Percentiles rank a stretch among this genome's conserved stretches.
Evolutionary conservation across 2,113 vertebrate species (phyloP).

Genomic region (Oncorhynchus mykiss): DNA sequence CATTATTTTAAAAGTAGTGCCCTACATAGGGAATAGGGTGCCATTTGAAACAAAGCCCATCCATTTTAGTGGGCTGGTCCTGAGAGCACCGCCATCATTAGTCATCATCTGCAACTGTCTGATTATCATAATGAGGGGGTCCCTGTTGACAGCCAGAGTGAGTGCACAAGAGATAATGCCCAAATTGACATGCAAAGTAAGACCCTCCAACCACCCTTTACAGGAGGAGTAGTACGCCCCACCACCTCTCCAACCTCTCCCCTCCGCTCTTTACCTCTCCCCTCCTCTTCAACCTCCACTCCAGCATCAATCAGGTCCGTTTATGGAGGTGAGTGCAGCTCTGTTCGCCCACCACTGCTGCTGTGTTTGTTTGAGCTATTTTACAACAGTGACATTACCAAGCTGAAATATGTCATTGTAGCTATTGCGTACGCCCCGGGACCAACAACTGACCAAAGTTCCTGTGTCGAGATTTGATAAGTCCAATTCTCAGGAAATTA

Average conservation of each 20-base stretch:
- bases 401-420: slow-evolving; percentile 20
- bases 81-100: slow-evolving; percentile 17
- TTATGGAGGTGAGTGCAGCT: not conserved
- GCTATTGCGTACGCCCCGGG: not conserved
- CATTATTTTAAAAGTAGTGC: no score
- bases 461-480: not conserved
- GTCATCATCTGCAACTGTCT: slow-evolving; percentile 28
- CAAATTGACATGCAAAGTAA: slow-evolving; percentile 9
- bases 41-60: not conserved
- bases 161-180: slow-evolving; percentile 19
- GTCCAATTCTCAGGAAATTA: not conserved
- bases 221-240: not conserved
- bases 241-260: not conserved
- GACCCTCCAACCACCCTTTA: not conserved
- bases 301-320: not conserved
- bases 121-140: slow-evolving; percentile 38
- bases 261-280: no score
- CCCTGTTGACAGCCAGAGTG: slow-evolving; percentile 11
- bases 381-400: slow-evolving; percentile 12
- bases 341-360: not conserved
- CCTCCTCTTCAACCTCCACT: not conserved
- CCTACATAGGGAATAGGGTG: no score
- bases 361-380: slow-evolving; percentile 17
- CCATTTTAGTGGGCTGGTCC: not conserved
- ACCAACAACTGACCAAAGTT: not conserved